Conservation (phyloP, 2,888 invertebrate genomes). For the Drosophila subsilvestris region DNA sequence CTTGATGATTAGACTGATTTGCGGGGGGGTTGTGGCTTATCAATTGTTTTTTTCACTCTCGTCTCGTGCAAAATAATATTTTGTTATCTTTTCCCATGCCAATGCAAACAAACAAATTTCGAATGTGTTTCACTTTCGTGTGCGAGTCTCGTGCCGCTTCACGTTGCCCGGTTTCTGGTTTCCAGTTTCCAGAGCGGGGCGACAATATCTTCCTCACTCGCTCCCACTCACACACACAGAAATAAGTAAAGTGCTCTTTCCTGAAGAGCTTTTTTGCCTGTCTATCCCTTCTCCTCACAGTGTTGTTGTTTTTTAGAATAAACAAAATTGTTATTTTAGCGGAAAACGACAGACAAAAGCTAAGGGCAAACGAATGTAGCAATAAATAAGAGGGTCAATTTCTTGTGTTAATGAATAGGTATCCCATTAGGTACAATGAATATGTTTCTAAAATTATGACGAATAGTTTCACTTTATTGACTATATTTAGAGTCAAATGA, state of each 20-base stretch:
- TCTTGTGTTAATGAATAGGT: neutral
- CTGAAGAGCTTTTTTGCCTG: neutral
- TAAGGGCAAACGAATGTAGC: neutral
- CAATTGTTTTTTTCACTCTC: neutral
- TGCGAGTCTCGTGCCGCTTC: conserved; percentile 69
- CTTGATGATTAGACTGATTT: conserved; percentile 2
- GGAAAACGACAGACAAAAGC: neutral
- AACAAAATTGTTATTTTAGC: conserved; percentile 1
- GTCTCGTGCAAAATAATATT: conserved; percentile 62
- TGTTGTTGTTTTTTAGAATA: neutral
- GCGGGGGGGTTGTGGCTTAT: neutral
- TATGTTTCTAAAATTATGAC: too few species aligned
- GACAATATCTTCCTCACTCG: conserved; percentile 49
- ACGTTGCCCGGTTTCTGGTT: conserved; percentile 50
- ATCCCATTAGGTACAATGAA: neutral
- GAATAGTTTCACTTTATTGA: too few species aligned
- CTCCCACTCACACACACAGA: conserved; percentile 21
- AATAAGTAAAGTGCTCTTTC: conserved; percentile 25
- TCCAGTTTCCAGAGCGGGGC: conserved; percentile 51
- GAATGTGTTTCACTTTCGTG: conserved; percentile 75
- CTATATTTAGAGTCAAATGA: too few species aligned
- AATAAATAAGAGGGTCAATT: neutral
- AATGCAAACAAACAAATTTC: conserved; percentile 35
- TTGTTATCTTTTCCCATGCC: conserved; percentile 70
- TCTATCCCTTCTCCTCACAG: neutral